Evolutionary conservation across 2,888 invertebrate species (phyloP).

Genomic region (Sminthurinus aureus): DNA sequence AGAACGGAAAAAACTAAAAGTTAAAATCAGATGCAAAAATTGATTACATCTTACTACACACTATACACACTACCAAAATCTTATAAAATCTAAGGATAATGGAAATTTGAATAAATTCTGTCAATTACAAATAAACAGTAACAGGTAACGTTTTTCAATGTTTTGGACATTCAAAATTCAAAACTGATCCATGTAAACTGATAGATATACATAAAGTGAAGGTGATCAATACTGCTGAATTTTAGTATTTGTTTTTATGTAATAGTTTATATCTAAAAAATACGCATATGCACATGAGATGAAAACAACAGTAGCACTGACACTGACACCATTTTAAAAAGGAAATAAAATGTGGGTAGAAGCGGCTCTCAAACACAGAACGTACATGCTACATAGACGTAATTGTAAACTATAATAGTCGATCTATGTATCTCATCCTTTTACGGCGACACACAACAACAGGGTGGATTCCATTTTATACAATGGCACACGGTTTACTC

Average conservation of each 20-base stretch:
- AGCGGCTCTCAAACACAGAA: constrained; percentile 32
- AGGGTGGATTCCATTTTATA: constrained; percentile 30
- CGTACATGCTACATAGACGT: background rate
- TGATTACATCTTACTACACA: background rate
- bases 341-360: constrained; percentile 33
- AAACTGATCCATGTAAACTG: background rate
- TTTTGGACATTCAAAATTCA: no score
- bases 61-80: background rate
- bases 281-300: background rate
- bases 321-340: constrained; percentile 39
- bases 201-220: background rate
- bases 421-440: constrained; percentile 24
- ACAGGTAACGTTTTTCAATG: no score
- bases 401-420: constrained; percentile 24
- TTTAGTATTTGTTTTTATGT: background rate
- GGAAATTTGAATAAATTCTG: background rate
- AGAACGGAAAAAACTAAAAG: no score
- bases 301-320: constrained; percentile 27
- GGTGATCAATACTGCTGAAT: background rate
- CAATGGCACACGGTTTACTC: background rate
- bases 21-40: no score
- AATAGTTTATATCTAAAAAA: background rate
- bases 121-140: no score
- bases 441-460: constrained; percentile 31
- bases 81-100: background rate